Conservation (phyloP, 1,140 invertebrate species). For the Megalonaias nervosa region DNA sequence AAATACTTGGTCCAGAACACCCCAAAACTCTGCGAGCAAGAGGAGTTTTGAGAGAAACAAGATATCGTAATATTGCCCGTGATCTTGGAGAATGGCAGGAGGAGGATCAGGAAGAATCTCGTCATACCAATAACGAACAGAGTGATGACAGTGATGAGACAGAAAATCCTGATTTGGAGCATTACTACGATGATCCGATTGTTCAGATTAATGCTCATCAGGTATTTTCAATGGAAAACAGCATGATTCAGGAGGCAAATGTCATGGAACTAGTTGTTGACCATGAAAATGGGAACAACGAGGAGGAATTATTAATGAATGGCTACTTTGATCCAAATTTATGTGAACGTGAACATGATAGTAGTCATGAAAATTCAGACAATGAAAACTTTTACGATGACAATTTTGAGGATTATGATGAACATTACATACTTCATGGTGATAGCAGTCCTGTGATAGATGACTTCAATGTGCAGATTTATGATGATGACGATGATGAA, state of each 20-base stretch:
- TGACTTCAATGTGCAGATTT: constrained; percentile 53
- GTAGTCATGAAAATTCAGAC: constrained; percentile 58
- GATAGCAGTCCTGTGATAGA: constrained; percentile 54
- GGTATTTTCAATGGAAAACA: constrained; percentile 38
- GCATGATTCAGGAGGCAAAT: constrained; percentile 31
- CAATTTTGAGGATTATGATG: constrained; percentile 65
- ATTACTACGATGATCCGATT: constrained; percentile 60
- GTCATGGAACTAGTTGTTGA: constrained; percentile 12
- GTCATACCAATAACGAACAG: constrained; percentile 28
- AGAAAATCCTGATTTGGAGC: constrained; percentile 59
- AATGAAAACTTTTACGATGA: constrained; percentile 67
- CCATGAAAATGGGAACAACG: constrained; percentile 27
- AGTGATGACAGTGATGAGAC: constrained; percentile 56
- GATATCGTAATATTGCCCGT: constrained; percentile 64
- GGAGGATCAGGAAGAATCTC: constrained; percentile 47
- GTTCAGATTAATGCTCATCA: constrained; percentile 38
- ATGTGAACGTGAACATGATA: constrained; percentile 33
- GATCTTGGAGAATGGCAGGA: constrained; percentile 60
- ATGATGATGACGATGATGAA: constrained; percentile 49
- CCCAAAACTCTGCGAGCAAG: constrained; percentile 68
- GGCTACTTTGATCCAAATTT: constrained; percentile 52
- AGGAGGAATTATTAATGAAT: constrained; percentile 45
- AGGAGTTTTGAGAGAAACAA: constrained; percentile 65
- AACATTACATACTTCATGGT: constrained; percentile 61
- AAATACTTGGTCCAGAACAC: constrained; percentile 68